A percentile compares a stretch with the other conserved stretches of the same genome.
Conservation (phyloP, 2,888 invertebrate species). For the Balanococcus diminutus region DNA sequence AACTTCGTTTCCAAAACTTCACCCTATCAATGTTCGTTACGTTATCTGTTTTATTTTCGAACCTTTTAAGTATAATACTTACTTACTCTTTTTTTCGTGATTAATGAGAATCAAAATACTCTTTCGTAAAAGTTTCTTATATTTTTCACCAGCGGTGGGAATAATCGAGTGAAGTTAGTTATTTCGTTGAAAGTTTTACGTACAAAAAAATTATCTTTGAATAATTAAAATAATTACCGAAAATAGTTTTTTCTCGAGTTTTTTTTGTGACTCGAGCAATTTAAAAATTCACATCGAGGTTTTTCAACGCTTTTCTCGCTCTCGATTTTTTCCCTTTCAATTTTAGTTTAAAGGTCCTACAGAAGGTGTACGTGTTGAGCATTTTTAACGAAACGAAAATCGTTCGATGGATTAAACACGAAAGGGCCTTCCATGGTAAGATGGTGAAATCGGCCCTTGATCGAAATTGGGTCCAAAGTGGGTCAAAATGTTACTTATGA, state of each 20-base stretch:
- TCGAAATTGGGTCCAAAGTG: no score
- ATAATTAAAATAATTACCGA: not conserved
- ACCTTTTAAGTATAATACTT: not conserved
- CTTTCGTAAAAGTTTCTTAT: not conserved
- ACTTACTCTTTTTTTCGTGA: not conserved
- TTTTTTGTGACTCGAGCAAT: not conserved
- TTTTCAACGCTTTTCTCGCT: not conserved
- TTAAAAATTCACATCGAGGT: not conserved
- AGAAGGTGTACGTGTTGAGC: not conserved
- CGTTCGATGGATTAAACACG: not conserved
- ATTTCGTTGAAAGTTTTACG: not conserved
- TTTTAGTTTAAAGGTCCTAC: not conserved
- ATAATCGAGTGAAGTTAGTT: not conserved
- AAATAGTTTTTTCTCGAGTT: not conserved
- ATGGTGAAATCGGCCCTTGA: no score
- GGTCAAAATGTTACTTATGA: no score
- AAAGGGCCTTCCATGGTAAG: no score
- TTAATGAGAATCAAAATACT: constrained; percentile 11
- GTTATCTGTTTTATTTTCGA: not conserved
- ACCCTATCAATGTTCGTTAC: not conserved
- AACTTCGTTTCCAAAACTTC: not conserved
- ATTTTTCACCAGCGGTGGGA: not conserved
- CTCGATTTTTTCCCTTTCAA: not conserved
- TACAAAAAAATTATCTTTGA: not conserved
- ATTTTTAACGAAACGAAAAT: not conserved